phyloP scores from a whole-genome alignment of 2,888 invertebrate genomes.

The Tenthredo notha region DNA sequence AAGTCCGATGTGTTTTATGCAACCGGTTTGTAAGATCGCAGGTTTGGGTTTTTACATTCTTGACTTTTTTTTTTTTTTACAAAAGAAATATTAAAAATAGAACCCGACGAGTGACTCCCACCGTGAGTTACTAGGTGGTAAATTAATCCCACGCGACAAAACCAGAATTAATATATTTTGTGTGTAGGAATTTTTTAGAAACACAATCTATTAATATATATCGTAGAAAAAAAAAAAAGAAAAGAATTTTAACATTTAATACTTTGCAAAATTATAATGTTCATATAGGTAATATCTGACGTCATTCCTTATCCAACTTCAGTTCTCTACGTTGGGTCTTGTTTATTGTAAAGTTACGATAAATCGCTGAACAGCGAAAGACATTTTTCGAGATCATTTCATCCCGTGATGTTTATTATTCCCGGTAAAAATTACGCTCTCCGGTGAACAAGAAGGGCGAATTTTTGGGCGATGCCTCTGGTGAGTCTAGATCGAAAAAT shows the following conservation, averaged over 20 bases:
- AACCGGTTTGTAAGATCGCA: not conserved
- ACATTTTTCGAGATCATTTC: slow-evolving; percentile 23
- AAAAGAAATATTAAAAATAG: slow-evolving; percentile 33
- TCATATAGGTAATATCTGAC: not conserved
- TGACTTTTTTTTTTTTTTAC: not conserved
- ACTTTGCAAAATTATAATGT: not conserved
- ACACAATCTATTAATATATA: slow-evolving; percentile 22
- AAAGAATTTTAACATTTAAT: not conserved
- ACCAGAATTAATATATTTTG: not conserved
- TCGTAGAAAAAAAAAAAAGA: not conserved
- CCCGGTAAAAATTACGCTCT: not conserved
- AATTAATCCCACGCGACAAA: slow-evolving; percentile 39
- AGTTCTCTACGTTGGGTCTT: not conserved
- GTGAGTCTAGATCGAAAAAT: not conserved
- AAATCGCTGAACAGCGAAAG: slow-evolving; percentile 18
- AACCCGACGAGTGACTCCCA: slow-evolving; percentile 28
- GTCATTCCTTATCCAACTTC: not conserved
- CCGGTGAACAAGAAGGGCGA: not conserved
- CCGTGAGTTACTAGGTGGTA: slow-evolving; percentile 26
- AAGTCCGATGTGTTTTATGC: slow-evolving; percentile 16
- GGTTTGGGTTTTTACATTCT: slow-evolving; percentile 23
- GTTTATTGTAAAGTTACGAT: not conserved
- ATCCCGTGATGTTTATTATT: slow-evolving; percentile 1
- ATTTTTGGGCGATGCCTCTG: not conserved
- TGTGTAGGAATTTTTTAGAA: slow-evolving; percentile 4